phyloP scores from a whole-genome alignment of 2,888 invertebrate genomes.

The Isotomurus palustris region DNA sequence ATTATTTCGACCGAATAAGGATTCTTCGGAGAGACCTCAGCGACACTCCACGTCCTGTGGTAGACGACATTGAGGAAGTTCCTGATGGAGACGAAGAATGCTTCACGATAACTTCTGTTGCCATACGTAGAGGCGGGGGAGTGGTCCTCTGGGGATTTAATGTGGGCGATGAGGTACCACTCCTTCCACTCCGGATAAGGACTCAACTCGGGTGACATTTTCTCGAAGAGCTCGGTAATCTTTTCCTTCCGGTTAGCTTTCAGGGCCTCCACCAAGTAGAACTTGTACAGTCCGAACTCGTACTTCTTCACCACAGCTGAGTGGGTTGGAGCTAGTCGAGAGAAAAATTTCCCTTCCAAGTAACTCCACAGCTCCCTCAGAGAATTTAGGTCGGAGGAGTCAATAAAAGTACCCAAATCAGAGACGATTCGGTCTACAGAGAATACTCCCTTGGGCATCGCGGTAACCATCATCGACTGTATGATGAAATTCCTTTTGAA shows the following conservation, averaged over 20 bases:
- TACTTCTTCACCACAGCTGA: constrained; percentile 50
- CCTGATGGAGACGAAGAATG: constrained; percentile 45
- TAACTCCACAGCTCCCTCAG: constrained; percentile 85
- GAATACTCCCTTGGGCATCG: constrained; percentile 27
- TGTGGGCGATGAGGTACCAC: constrained; percentile 35
- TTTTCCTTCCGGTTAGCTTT: constrained; percentile 77
- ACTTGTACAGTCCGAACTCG: constrained; percentile 56
- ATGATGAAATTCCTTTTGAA: too few relatives aligned
- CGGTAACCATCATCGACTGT: constrained; percentile 20
- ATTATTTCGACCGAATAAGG: constrained; percentile 46
- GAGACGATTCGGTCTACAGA: constrained; percentile 44
- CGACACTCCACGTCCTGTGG: constrained; percentile 45
- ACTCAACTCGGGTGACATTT: constrained; percentile 80
- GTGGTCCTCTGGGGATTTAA: constrained; percentile 43
- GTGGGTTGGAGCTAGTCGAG: constrained; percentile 79
- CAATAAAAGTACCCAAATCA: constrained; percentile 45
- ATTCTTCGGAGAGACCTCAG: constrained; percentile 45
- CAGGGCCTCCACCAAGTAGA: constrained; percentile 82
- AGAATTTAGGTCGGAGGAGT: constrained; percentile 68
- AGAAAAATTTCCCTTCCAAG: constrained; percentile 80
- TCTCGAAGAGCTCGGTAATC: constrained; percentile 81
- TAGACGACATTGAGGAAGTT: constrained; percentile 46
- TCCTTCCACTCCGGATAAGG: constrained; percentile 60
- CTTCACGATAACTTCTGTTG: constrained; percentile 44
- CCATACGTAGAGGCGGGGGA: constrained; percentile 41